Evolutionary conservation across 2,797 vertebrate species (phyloP).

Genomic region (Neomorphus geoffroyi): DNA sequence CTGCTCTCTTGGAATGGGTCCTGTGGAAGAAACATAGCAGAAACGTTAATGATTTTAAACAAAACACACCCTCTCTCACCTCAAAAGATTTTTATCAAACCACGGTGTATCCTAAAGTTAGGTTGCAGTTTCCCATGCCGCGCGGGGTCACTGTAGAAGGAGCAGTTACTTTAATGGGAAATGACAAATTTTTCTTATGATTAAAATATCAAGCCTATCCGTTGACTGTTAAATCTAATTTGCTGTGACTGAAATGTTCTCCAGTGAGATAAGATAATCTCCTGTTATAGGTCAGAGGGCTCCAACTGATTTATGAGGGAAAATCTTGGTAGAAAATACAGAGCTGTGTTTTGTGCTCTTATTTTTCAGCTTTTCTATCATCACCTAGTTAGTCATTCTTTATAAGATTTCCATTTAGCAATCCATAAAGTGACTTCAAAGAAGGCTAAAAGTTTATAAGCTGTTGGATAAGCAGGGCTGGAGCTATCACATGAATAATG

Average conservation of each 20-base stretch:
- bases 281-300: slow-evolving; percentile 74
- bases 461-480: slow-evolving; percentile 60
- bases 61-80: background rate
- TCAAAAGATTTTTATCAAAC: background rate
- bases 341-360: slow-evolving; percentile 76
- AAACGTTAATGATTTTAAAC: background rate
- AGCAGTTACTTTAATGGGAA: slow-evolving; percentile 56
- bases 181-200: slow-evolving; percentile 61
- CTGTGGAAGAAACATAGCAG: background rate
- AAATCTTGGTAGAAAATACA: slow-evolving; percentile 74
- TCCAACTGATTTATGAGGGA: slow-evolving; percentile 78
- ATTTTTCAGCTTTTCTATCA: slow-evolving; percentile 76
- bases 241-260: slow-evolving; percentile 73
- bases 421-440: slow-evolving; percentile 84
- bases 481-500: slow-evolving; percentile 70
- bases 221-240: slow-evolving; percentile 72
- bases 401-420: slow-evolving; percentile 73
- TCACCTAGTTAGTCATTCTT: slow-evolving; percentile 83
- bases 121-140: background rate
- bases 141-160: background rate
- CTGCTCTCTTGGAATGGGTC: background rate
- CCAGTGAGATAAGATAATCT: slow-evolving; percentile 72
- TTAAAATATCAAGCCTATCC: slow-evolving; percentile 70
- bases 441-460: slow-evolving; percentile 72
- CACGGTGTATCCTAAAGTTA: background rate